Evolutionary conservation across 2,888 invertebrate species (phyloP).

Genomic region (Eupithecia pulchellata): DNA sequence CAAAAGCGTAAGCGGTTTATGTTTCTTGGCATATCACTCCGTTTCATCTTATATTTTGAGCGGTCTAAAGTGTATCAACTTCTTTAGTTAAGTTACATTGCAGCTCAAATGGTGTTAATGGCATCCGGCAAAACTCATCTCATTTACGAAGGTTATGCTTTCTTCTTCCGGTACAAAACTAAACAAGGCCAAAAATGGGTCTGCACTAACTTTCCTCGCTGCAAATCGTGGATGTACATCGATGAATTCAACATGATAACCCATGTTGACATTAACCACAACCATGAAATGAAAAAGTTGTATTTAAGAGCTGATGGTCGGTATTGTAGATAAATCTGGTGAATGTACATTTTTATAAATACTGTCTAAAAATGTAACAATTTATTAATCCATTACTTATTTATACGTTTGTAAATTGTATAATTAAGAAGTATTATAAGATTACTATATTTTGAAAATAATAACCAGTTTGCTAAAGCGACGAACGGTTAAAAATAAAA

Average conservation of each 20-base stretch:
- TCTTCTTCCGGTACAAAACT: slow-evolving; percentile 62
- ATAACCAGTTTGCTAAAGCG: neutral
- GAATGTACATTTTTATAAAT: neutral
- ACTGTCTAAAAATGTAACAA: neutral
- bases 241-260: slow-evolving; percentile 46
- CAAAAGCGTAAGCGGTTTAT: neutral
- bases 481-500: neutral
- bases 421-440: neutral
- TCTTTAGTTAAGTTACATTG: neutral
- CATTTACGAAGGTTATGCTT: slow-evolving; percentile 58
- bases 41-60: neutral
- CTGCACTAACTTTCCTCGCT: slow-evolving; percentile 64
- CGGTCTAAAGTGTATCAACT: neutral
- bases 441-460: neutral
- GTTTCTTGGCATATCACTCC: neutral
- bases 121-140: slow-evolving; percentile 55
- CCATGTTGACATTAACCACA: slow-evolving; percentile 24
- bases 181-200: slow-evolving; percentile 63
- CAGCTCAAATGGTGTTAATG: slow-evolving; percentile 61
- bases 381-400: too few species aligned
- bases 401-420: neutral
- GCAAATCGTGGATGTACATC: slow-evolving; percentile 60
- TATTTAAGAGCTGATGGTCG: slow-evolving; percentile 34
- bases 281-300: slow-evolving; percentile 35
- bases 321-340: slow-evolving; percentile 32